Base-by-base conservation (phyloP, 2,888 invertebrate species). In the Plusia festucae region DNA sequence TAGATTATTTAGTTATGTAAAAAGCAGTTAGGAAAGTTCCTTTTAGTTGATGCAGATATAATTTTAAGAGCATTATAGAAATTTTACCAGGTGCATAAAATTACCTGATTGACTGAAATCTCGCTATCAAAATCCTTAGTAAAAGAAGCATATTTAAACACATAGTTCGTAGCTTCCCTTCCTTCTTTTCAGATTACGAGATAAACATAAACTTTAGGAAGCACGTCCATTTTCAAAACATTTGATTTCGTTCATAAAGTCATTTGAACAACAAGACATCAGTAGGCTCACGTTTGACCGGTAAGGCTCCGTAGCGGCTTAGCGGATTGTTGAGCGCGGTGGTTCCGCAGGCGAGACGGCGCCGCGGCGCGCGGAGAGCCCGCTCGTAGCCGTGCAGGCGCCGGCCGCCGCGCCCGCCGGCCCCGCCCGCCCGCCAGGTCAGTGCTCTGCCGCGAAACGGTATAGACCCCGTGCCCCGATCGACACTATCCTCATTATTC, bases 321-420 rank as follows among this genome's bases (percentile, higher is more conserved):
- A 74, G 84, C 83, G 81, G 82, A 82, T 83, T 76, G 82, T 78
- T 80, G 81, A 72, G 82, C 71, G 81, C 72, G 82, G 83, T 84
- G 85, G 87, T 87, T 86, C 81, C 82, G 82, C 93, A 96, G 96
- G 96, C 96, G 96, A 96, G 94, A 96, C 96, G 94, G 95, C 96
- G 89, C 89, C 95, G 93, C 90, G 95, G 90, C 92, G 96, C 93
- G 90, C 95, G 95, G 86, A 95, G 94, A 96, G 96, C 92, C 96
- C 97, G 86, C 95, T 96, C 91, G 96, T 96, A 88, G 96, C 96
- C 92, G 96, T 96, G 89, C 96, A 96, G 92, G 96, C 96, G 85
- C 24, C 5, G 24, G 2, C 91, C 93, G 81, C 94, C 95, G 86
- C 95, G 95, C 85, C 70, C 22, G 61, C 94, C 95, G 85, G 91